phyloP scores from a whole-genome alignment of 2,113 vertebrate species.

The Engraulis encrasicolus region DNA sequence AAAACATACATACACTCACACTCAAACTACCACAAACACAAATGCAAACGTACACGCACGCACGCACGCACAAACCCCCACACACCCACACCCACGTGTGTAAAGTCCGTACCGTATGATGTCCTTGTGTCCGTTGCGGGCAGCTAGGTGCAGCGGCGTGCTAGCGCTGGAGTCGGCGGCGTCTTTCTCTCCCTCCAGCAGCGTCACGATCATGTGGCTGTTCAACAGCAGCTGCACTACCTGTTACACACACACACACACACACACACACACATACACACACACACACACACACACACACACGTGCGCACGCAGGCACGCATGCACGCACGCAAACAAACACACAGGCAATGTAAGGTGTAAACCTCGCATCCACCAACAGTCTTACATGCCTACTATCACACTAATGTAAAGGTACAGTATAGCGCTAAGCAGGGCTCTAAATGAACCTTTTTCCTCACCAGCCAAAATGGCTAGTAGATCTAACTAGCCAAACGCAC shows the following conservation, averaged over 20 bases:
- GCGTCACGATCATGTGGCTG: constrained; percentile 89
- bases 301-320: not conserved
- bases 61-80: constrained; percentile 29
- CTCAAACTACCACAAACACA: not conserved
- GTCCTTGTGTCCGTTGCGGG: constrained; percentile 94
- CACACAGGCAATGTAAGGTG: too few relatives aligned
- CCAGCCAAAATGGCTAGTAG: too few relatives aligned
- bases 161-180: constrained; percentile 86
- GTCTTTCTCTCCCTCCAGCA: constrained; percentile 93
- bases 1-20: not conserved
- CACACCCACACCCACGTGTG: constrained; percentile 8
- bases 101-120: constrained; percentile 91
- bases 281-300: not conserved
- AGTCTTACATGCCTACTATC: too few relatives aligned
- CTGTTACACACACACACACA: constrained; percentile 64
- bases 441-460: too few relatives aligned
- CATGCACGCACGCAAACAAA: too few relatives aligned
- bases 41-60: not conserved
- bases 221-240: constrained; percentile 91
- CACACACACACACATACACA: not conserved
- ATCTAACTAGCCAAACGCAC: too few relatives aligned
- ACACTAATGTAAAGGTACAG: too few relatives aligned
- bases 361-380: too few relatives aligned
- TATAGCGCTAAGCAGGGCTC: too few relatives aligned
- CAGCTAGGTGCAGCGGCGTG: constrained; percentile 91